Percentiles rank a stretch among this genome's conserved stretches.
Evolutionary conservation across 2,113 vertebrate species (phyloP).

Genomic region (Neomonachus schauinslandi): DNA sequence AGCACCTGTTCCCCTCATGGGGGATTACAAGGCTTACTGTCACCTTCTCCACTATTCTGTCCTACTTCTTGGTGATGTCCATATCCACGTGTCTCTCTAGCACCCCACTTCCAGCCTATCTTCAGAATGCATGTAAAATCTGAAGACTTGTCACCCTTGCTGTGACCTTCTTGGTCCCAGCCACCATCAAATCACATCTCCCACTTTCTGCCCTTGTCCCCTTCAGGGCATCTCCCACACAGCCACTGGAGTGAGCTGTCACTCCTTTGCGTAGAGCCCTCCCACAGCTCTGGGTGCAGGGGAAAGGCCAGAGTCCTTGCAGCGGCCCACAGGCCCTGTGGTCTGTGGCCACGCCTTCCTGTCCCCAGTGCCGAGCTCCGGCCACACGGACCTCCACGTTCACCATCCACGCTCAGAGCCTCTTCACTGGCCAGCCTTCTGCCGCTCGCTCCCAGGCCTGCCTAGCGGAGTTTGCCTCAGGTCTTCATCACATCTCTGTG

Average conservation of each 20-base stretch:
- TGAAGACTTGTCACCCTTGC: too few relatives aligned
- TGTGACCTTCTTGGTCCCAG: background rate
- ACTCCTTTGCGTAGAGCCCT: background rate
- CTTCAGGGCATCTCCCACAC: background rate
- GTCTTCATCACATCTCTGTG: background rate
- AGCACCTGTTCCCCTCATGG: background rate
- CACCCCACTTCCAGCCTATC: too few relatives aligned
- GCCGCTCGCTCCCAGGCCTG: fast-evolving
- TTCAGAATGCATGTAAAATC: background rate
- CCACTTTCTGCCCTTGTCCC: background rate
- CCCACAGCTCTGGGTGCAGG: background rate
- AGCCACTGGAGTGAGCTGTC: background rate
- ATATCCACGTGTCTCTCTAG: background rate
- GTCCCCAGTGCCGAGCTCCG: background rate
- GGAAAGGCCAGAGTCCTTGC: background rate
- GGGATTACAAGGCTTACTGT: background rate
- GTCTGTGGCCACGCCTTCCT: background rate
- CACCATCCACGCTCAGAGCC: background rate
- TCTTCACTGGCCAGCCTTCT: background rate
- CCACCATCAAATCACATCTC: background rate
- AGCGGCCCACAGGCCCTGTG: background rate
- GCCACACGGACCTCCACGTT: background rate
- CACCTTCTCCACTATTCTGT: background rate
- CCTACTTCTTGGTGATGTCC: background rate
- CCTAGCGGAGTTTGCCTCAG: background rate